A percentile compares a stretch with the other conserved stretches of the same genome.
phyloP scores from a whole-genome alignment of 2,113 vertebrate species.

The Clupea harengus region DNA sequence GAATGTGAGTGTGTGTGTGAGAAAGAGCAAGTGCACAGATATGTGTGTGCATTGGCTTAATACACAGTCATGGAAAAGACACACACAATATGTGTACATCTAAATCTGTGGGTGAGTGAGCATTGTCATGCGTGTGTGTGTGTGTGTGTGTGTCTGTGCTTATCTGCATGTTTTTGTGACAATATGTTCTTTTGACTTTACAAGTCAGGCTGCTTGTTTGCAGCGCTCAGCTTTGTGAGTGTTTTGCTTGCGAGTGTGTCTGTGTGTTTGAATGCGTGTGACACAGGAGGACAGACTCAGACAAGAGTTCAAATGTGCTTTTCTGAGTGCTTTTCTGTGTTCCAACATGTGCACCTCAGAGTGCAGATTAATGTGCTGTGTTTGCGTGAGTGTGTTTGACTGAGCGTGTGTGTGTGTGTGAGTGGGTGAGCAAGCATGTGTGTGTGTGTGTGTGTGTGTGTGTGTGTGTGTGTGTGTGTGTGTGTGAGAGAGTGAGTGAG shows the following conservation, averaged over 20 bases:
- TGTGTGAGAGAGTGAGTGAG: not conserved
- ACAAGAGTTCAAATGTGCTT: not conserved
- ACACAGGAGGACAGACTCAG: not conserved
- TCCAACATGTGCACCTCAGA: not conserved
- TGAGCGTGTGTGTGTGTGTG: not conserved
- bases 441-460: not conserved
- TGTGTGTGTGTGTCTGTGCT: no score
- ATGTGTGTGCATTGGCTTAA: not conserved
- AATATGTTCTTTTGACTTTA: not conserved
- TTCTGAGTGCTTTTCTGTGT: constrained; percentile 16
- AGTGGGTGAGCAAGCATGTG: not conserved
- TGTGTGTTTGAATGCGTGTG: not conserved
- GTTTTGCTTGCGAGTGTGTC: not conserved
- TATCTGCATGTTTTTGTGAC: no score
- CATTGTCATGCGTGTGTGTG: no score
- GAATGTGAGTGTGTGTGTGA: not conserved
- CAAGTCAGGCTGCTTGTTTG: not conserved
- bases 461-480: not conserved
- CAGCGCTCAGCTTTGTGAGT: not conserved
- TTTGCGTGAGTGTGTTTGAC: not conserved
- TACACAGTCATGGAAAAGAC: not conserved
- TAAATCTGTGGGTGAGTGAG: not conserved
- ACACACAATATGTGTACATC: not conserved
- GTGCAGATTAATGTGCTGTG: not conserved
- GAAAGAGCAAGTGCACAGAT: not conserved